Conservation (phyloP, 1,140 invertebrate genomes). For the Hirudo medicinalis region DNA sequence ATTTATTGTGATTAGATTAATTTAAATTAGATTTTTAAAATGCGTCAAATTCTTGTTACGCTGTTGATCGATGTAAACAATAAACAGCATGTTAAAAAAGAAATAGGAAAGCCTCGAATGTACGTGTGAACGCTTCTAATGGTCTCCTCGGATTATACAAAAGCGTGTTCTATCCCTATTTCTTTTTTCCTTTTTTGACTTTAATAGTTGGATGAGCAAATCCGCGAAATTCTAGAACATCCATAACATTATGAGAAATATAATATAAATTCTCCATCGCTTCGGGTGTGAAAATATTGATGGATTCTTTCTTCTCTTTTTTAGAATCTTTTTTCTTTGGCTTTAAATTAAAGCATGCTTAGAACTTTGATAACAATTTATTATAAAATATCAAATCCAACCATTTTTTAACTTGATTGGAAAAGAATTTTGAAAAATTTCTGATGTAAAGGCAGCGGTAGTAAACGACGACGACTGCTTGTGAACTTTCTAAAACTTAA, state of each 20-base stretch:
- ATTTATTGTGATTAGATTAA: too few relatives aligned
- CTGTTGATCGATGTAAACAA: too few relatives aligned
- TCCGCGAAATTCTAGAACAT: background rate
- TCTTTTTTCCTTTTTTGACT: background rate
- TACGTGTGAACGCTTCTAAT: too few relatives aligned
- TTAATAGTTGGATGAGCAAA: slow-evolving; percentile 3
- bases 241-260: background rate
- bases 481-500: too few relatives aligned
- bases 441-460: too few relatives aligned
- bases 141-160: too few relatives aligned
- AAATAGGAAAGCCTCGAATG: too few relatives aligned
- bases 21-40: too few relatives aligned
- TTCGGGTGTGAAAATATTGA: background rate
- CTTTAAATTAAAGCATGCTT: background rate
- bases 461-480: too few relatives aligned
- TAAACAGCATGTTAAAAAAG: too few relatives aligned
- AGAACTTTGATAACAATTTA: background rate
- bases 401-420: background rate
- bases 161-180: background rate
- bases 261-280: slow-evolving; percentile 9
- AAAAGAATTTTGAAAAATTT: background rate
- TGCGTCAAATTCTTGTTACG: too few relatives aligned
- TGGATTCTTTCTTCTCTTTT: background rate
- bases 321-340: background rate
- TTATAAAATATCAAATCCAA: background rate